phyloP scores from a whole-genome alignment of 2,113 vertebrate genomes.

The Spermophilus dauricus region DNA sequence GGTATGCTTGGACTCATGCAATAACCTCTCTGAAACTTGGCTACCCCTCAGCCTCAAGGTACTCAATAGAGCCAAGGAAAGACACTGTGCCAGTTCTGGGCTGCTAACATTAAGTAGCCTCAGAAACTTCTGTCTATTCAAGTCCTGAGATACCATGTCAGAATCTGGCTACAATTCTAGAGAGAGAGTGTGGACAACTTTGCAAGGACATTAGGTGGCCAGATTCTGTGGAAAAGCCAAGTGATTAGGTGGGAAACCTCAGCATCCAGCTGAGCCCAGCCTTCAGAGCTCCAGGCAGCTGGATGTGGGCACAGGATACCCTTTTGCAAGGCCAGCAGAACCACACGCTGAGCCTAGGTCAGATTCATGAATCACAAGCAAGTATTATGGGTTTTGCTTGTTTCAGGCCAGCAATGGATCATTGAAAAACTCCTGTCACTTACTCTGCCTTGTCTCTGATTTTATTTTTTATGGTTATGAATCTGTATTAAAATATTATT shows the following conservation, averaged over 20 bases:
- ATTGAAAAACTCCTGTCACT: not conserved
- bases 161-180: too few relatives aligned
- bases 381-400: not conserved
- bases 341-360: not conserved
- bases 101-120: not conserved
- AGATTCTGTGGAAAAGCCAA: not conserved
- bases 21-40: not conserved
- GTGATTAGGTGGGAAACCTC: rapidly evolving
- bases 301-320: rapidly evolving
- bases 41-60: not conserved
- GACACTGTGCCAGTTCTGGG: not conserved
- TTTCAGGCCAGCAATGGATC: not conserved
- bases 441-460: not conserved
- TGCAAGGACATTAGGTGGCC: too few relatives aligned
- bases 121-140: not conserved
- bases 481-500: not conserved
- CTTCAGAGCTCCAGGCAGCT: not conserved
- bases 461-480: not conserved
- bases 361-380: not conserved
- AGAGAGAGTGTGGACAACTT: not conserved
- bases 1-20: not conserved
- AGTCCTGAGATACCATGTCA: not conserved
- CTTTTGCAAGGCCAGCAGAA: not conserved
- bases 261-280: not conserved
- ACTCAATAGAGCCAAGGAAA: not conserved